Evolutionary conservation across 2,888 invertebrate genomes (phyloP).

Genomic region (Drosophila lutescens): DNA sequence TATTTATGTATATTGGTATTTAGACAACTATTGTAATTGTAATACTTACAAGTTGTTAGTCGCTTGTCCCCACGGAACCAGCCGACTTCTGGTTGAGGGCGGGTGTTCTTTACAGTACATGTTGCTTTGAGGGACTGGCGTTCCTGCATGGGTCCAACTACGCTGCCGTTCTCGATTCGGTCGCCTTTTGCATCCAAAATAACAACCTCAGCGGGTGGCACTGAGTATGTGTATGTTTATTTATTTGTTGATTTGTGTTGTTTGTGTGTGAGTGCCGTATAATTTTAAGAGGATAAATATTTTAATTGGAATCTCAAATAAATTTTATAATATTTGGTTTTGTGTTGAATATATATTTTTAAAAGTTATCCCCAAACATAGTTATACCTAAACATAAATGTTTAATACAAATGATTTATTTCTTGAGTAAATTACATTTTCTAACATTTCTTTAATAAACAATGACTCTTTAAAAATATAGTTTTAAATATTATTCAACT

Average conservation of each 20-base stretch:
- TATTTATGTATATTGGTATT: too few relatives aligned
- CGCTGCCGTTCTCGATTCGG: constrained; percentile 86
- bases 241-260: constrained; percentile 27
- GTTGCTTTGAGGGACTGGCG: constrained; percentile 82
- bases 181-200: constrained; percentile 88
- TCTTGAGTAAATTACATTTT: not conserved
- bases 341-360: too few relatives aligned
- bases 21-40: too few relatives aligned
- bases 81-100: constrained; percentile 92
- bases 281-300: constrained; percentile 63
- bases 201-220: constrained; percentile 91
- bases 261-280: constrained; percentile 45
- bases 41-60: constrained; percentile 85
- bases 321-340: not conserved
- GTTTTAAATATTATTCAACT: not conserved
- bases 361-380: not conserved
- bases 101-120: constrained; percentile 89
- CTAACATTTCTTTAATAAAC: too few relatives aligned
- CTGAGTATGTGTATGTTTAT: constrained; percentile 83
- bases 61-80: constrained; percentile 92
- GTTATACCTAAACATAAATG: not conserved
- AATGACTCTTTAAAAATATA: too few relatives aligned
- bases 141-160: constrained; percentile 84
- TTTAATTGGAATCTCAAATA: constrained; percentile 65
- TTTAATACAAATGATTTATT: not conserved